These are phyloP conservation scores for Atta cephalotes DNA, from an alignment of 1,140 invertebrate species.

Conservation along the genomic window DNA sequence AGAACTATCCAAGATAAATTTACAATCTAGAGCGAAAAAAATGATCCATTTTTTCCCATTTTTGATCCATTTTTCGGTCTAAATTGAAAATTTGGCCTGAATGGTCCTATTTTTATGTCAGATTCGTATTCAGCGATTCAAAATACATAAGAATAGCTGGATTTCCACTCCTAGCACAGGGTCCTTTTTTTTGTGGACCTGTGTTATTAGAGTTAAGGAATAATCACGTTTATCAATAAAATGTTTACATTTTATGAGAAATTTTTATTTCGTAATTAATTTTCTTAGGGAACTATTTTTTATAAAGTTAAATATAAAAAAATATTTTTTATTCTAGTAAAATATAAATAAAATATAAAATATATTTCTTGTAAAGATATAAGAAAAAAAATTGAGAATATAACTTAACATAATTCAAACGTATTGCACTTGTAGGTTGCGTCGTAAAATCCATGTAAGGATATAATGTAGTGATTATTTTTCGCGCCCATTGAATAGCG, in stretches of 20 bases:
- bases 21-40: no score
- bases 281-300: not conserved
- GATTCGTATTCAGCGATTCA: no score
- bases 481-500: not conserved
- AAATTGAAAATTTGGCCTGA: no score
- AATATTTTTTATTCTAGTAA: not conserved
- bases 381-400: not conserved
- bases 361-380: not conserved
- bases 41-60: no score
- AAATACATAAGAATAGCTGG: no score
- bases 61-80: no score
- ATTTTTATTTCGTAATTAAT: conserved; percentile 4
- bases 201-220: not conserved
- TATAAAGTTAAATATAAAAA: not conserved
- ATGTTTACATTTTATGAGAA: not conserved
- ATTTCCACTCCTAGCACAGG: no score
- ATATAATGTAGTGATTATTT: conserved; percentile 31
- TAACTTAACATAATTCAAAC: not conserved
- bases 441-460: not conserved
- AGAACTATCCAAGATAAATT: no score
- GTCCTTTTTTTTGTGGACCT: no score
- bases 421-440: not conserved
- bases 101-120: no score
- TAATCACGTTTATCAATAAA: not conserved
- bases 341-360: not conserved